Evolutionary conservation across 2,888 invertebrate species (phyloP), one percentile per base, ranked within the genome.

Genomic region (Cyrtodaria siliqua): DNA sequence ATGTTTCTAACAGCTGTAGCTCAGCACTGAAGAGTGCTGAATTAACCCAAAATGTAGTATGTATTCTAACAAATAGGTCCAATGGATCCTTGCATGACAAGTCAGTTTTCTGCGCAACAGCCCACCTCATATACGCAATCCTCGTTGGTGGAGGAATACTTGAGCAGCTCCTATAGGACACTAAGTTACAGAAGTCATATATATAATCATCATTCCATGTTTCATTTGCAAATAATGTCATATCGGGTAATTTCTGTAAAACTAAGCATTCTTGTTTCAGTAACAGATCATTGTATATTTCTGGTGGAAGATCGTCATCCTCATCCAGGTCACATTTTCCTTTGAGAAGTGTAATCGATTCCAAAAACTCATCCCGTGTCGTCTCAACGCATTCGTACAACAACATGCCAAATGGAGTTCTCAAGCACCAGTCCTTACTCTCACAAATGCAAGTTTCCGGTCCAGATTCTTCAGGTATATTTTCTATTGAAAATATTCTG

Each of bases 371-470:
- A 24, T 81, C 79, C 26, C 61, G 75, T 9, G 68, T 67, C 29
- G 33, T 29, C 52, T 85, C 80, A 44, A 83, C 57, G 14, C 52
- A 47, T 0, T 69, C 53, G 53, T 70, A 76, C 2, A 82, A 42
- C 2, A 61, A 6, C 16, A 29, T 47, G 50, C 80, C 75, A 44
- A 83, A 77, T 38, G 85, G 85, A 74, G 79, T 73, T 20, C 55
- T 63, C 3, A 81, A 44, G n/a, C 23, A 14, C 1, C 74, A 3
- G 57, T 69, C 64, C 18, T 66, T 24, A 0, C 71, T 63, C 2
- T 49, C 29, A 42, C 82, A 79, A 6, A 40, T 53, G 49, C 72
- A 85, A 52, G 81, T 79, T 40, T 82, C 84, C 9, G 84, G 85
- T 16, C 82, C 85, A 26, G 64, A 50, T 23, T 71, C 70, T 2